Percentiles rank a stretch among this genome's conserved stretches.
These are phyloP conservation scores for Sterrhoptilus dennistouni DNA, from an alignment of 2,113 vertebrate species.

Conservation along the genomic window DNA sequence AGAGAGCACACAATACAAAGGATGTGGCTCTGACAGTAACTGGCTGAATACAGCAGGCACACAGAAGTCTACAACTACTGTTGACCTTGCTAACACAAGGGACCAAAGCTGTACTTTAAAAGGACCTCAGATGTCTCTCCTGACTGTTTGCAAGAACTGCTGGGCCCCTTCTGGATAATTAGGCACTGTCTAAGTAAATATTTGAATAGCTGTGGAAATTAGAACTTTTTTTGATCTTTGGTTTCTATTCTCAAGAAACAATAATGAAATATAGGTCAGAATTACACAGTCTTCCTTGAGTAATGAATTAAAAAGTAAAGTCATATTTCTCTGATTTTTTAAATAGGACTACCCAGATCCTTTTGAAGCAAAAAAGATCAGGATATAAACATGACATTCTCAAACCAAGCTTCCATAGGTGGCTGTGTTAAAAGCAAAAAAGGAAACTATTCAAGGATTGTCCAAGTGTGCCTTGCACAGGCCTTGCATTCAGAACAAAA, in stretches of 20 bases:
- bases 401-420: not conserved
- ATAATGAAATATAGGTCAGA: not conserved
- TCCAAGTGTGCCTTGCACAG: not conserved
- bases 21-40: not conserved
- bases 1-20: not conserved
- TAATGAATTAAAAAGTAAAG: not conserved
- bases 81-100: slow-evolving; percentile 26
- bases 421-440: not conserved
- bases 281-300: not conserved
- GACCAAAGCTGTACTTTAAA: slow-evolving; percentile 3
- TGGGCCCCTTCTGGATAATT: not conserved
- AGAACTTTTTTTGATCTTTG: not conserved
- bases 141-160: not conserved
- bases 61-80: not conserved
- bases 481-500: not conserved
- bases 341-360: not conserved
- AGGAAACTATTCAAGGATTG: not conserved
- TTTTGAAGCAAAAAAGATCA: not conserved
- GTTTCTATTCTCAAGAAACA: not conserved
- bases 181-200: slow-evolving; percentile 32
- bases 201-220: slow-evolving; percentile 33
- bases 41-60: not conserved
- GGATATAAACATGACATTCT: not conserved
- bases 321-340: not conserved
- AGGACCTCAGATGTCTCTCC: not conserved